Evolutionary conservation across 2,797 vertebrate species (phyloP).

Genomic region (Mareca strepera): DNA sequence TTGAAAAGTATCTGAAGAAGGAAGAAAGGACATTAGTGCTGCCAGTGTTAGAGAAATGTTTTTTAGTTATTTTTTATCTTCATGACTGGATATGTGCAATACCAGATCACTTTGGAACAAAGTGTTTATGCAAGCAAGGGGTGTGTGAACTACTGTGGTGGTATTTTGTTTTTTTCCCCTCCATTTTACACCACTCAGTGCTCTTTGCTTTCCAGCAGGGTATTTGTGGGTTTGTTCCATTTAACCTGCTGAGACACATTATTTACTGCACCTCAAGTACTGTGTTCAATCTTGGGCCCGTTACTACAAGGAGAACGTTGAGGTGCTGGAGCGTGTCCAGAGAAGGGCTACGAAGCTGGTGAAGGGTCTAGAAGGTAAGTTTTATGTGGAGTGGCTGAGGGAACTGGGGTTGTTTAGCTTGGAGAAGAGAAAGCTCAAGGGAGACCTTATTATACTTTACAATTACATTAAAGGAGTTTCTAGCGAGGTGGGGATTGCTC

Average conservation of each 20-base stretch:
- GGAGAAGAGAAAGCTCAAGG: too few species aligned
- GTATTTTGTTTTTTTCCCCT: fast-evolving
- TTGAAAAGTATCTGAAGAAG: neutral
- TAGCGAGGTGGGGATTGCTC: too few species aligned
- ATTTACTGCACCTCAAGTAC: too few species aligned
- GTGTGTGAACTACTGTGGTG: neutral
- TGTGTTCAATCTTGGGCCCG: too few species aligned
- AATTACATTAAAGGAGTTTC: too few species aligned
- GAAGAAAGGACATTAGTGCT: neutral
- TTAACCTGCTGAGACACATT: neutral
- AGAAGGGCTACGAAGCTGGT: too few species aligned
- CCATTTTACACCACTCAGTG: neutral
- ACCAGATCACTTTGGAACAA: neutral
- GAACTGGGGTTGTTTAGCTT: too few species aligned
- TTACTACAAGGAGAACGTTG: too few species aligned
- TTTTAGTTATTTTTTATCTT: neutral
- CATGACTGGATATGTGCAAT: neutral
- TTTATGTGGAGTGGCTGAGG: too few species aligned
- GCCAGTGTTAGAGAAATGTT: neutral
- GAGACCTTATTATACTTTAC: too few species aligned
- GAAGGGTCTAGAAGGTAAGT: too few species aligned
- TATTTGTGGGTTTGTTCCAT: fast-evolving
- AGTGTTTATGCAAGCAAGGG: neutral
- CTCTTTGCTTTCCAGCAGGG: neutral
- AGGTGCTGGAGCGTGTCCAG: too few species aligned